These are phyloP conservation scores for Amia ocellicauda DNA, from an alignment of 2,113 vertebrate species.

Conservation along the genomic window DNA sequence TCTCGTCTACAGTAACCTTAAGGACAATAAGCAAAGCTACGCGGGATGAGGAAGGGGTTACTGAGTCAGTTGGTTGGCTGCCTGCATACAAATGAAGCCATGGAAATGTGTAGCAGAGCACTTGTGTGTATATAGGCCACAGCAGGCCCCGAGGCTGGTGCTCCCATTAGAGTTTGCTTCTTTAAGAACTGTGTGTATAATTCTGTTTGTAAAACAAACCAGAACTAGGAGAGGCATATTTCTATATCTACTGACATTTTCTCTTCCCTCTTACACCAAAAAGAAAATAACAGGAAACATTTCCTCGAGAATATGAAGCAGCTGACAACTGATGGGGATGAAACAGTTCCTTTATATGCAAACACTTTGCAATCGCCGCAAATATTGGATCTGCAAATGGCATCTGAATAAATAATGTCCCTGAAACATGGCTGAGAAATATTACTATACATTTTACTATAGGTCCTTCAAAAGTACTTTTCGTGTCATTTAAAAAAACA, in stretches of 20 bases:
- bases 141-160: slow-evolving; percentile 30
- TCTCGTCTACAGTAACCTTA: slow-evolving; percentile 46
- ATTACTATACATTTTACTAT: no score
- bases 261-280: background rate
- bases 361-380: no score
- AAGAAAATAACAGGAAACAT: background rate
- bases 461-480: no score
- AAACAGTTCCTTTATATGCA: no score
- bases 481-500: no score
- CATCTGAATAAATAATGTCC: no score
- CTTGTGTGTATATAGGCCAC: slow-evolving; percentile 44
- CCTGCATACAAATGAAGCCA: slow-evolving; percentile 47
- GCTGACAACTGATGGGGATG: no score
- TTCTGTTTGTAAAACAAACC: slow-evolving; percentile 20
- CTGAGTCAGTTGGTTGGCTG: slow-evolving; percentile 32
- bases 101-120: slow-evolving; percentile 29
- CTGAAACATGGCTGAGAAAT: no score
- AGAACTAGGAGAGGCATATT: slow-evolving; percentile 11
- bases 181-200: slow-evolving; percentile 29
- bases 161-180: slow-evolving; percentile 34
- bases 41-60: slow-evolving; percentile 47
- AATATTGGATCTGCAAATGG: no score
- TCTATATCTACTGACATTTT: background rate
- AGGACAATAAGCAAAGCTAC: slow-evolving; percentile 48
- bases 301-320: no score